Conservation (phyloP, 2,888 invertebrate species). For the Cylindroiulus punctatus region DNA sequence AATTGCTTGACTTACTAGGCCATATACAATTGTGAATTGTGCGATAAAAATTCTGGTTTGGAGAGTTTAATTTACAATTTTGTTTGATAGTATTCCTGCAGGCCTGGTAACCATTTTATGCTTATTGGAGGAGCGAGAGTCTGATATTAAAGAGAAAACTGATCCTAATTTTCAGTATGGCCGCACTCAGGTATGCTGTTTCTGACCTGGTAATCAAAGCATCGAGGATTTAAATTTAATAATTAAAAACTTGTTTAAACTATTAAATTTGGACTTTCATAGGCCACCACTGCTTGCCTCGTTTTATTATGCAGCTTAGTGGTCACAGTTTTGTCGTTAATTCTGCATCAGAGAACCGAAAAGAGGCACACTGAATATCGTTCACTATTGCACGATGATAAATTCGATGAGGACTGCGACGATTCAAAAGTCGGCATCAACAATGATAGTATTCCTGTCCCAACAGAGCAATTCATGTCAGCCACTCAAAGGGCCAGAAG, state of each 20-base stretch:
- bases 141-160: slow-evolving; percentile 71
- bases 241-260: not conserved
- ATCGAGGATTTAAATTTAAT: not conserved
- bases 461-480: slow-evolving; percentile 32
- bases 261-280: slow-evolving; percentile 37
- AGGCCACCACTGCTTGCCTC: slow-evolving; percentile 60
- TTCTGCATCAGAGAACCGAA: slow-evolving; percentile 81
- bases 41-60: no score
- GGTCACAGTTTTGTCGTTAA: slow-evolving; percentile 83
- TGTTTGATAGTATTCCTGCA: slow-evolving; percentile 69
- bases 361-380: slow-evolving; percentile 75
- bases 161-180: slow-evolving; percentile 83
- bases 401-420: slow-evolving; percentile 69
- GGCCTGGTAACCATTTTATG: slow-evolving; percentile 76
- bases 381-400: slow-evolving; percentile 63
- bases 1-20: no score
- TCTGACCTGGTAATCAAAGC: not conserved
- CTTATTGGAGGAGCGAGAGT: slow-evolving; percentile 69
- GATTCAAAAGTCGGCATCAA: slow-evolving; percentile 52
- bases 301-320: slow-evolving; percentile 64
- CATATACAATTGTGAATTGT: no score
- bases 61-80: no score
- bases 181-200: slow-evolving; percentile 73
- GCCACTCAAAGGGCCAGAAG: slow-evolving; percentile 7
- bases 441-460: not conserved